Percentiles rank a stretch among this genome's conserved stretches.
phyloP scores from a whole-genome alignment of 1,140 invertebrate species.

The Drosophila elegans region DNA sequence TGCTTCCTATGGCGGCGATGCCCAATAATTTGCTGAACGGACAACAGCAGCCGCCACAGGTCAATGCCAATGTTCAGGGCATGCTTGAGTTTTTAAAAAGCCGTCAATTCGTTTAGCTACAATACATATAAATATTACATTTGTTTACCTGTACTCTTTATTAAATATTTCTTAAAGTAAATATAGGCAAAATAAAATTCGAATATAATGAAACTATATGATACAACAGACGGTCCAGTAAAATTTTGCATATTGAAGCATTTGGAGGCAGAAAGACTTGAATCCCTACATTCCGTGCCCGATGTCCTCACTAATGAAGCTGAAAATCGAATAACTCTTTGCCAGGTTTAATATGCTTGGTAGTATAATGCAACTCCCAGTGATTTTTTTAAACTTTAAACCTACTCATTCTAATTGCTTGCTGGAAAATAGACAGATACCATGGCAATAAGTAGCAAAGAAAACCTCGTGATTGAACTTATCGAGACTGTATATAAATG shows the following conservation, averaged over 20 bases:
- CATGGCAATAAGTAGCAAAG: conserved; percentile 19
- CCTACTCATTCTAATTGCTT: conserved; percentile 15
- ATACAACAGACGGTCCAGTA: conserved; percentile 22
- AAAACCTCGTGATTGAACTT: conserved; percentile 29
- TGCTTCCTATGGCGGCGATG: conserved; percentile 70
- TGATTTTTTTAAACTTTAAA: conserved; percentile 15
- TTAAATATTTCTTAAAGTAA: conserved; percentile 73
- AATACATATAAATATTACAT: conserved; percentile 63
- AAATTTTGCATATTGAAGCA: conserved; percentile 4
- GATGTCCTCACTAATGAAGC: background rate
- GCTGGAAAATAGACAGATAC: conserved; percentile 7
- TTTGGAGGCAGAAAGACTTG: conserved; percentile 3
- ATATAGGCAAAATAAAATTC: conserved; percentile 73
- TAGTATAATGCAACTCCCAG: background rate
- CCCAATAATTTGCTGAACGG: conserved; percentile 74
- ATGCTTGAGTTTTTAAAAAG: conserved; percentile 84
- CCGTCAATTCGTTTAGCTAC: conserved; percentile 82
- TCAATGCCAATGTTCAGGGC: conserved; percentile 84
- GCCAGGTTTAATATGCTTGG: background rate
- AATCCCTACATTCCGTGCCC: background rate
- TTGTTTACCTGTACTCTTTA: conserved; percentile 75
- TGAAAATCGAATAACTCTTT: background rate
- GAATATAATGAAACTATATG: conserved; percentile 62
- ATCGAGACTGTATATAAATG: conserved; percentile 43
- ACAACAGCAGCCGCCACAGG: conserved; percentile 77